A percentile compares a stretch with the other conserved stretches of the same genome.
phyloP scores from a whole-genome alignment of 2,113 vertebrate species.

The Panthera uncia region DNA sequence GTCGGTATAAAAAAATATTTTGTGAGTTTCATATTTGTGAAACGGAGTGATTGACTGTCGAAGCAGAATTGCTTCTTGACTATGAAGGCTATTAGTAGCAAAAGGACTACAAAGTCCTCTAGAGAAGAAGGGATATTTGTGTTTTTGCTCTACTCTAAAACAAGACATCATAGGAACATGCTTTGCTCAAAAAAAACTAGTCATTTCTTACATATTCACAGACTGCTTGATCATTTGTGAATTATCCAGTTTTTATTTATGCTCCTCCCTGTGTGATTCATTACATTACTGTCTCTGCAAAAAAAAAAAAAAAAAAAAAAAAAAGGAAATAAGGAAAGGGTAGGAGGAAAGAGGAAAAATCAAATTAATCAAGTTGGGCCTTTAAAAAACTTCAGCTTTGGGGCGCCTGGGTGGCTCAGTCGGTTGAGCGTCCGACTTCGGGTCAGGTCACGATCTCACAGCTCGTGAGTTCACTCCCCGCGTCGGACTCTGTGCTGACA shows the following conservation, averaged over 20 bases:
- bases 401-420: too few species aligned
- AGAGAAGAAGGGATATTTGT: not conserved
- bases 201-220: not conserved
- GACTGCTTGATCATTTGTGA: not conserved
- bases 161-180: not conserved
- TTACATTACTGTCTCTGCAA: not conserved
- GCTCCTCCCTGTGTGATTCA: not conserved
- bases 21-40: not conserved
- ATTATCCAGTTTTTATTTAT: not conserved
- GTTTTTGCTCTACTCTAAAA: not conserved
- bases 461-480: too few species aligned
- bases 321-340: not conserved
- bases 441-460: too few species aligned
- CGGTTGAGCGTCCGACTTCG: too few species aligned
- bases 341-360: not conserved
- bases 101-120: not conserved
- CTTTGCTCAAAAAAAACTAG: not conserved
- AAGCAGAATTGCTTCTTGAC: not conserved
- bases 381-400: not conserved
- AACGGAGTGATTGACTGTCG: not conserved
- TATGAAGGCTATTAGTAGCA: not conserved
- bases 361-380: not conserved
- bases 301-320: constrained; percentile 22
- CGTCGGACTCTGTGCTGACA: too few species aligned
- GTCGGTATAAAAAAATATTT: not conserved